These are phyloP conservation scores for Neodiprion pinetum DNA, from an alignment of 1,140 invertebrate genomes.

Conservation along the genomic window DNA sequence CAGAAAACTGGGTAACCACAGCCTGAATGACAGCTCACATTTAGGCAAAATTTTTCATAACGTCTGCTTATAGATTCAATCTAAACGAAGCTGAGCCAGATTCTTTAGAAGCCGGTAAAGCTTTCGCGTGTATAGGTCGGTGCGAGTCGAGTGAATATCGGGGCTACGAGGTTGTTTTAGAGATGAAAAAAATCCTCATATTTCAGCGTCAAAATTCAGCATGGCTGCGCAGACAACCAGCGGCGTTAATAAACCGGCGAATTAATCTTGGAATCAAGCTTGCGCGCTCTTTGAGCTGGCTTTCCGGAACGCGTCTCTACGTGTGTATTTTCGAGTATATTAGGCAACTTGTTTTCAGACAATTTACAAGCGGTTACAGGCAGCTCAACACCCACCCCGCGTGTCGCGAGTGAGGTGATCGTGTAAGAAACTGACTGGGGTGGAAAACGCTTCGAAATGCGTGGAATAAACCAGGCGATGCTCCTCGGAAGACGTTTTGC, in stretches of 20 bases:
- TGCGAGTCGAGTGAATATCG: no score
- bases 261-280: background rate
- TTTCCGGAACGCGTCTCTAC: background rate
- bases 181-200: no score
- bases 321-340: background rate
- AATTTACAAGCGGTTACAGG: background rate
- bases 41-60: no score
- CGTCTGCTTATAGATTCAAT: no score
- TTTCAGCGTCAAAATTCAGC: no score
- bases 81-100: no score
- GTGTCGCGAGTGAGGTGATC: background rate
- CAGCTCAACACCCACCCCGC: background rate
- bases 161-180: no score
- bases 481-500: background rate
- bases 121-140: no score
- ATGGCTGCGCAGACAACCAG: no score
- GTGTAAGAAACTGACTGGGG: background rate
- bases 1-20: no score
- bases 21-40: no score
- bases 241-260: background rate
- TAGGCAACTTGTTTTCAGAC: background rate
- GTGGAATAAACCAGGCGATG: background rate
- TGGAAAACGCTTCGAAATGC: background rate
- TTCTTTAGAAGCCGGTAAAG: no score
- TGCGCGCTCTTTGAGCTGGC: background rate